Conservation (phyloP, 1,140 invertebrate species). For the Lerema accius region DNA sequence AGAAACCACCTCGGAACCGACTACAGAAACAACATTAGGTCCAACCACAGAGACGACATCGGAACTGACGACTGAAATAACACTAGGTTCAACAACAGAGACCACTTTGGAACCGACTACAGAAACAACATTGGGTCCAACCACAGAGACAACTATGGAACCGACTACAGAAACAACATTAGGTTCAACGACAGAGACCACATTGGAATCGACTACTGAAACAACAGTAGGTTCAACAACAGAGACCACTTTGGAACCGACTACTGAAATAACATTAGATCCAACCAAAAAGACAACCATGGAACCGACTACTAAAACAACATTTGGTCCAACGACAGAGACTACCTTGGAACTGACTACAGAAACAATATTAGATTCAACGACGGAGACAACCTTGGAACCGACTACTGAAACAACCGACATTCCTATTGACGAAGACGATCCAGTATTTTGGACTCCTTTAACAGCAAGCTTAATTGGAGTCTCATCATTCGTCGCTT, state of each 20-base stretch:
- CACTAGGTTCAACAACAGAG: neutral
- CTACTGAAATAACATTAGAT: neutral
- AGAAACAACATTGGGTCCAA: neutral
- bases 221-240: neutral
- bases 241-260: neutral
- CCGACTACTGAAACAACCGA: conserved; percentile 1
- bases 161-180: neutral
- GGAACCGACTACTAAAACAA: neutral
- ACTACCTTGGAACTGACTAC: neutral
- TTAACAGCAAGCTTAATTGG: conserved; percentile 16
- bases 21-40: no score
- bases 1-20: neutral
- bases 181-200: neutral
- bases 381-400: neutral
- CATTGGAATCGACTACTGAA: neutral
- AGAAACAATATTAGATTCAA: neutral
- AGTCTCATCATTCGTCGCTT: neutral
- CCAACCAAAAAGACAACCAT: neutral
- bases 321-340: neutral
- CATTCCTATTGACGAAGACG: neutral
- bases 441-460: conserved; percentile 16
- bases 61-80: neutral
- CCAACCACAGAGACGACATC: neutral
- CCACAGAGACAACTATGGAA: neutral
- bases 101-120: neutral